A percentile compares a stretch with the other conserved stretches of the same genome.
Evolutionary conservation across 2,797 vertebrate genomes (phyloP).

Genomic region (Florisuga fusca): DNA sequence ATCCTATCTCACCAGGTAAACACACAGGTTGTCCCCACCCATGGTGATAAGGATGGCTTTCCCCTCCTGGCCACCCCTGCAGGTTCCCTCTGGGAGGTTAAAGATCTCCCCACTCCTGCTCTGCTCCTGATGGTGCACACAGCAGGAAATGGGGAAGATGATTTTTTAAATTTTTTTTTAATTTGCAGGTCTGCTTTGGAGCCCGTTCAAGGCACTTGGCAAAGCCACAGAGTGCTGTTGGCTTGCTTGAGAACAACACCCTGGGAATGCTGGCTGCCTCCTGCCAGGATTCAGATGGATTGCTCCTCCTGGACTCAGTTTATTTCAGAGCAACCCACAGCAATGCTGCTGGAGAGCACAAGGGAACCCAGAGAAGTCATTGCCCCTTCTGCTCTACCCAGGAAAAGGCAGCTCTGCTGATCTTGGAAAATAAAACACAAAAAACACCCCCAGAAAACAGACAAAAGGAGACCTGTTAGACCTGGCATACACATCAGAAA

Average conservation of each 20-base stretch:
- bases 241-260: neutral
- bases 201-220: neutral
- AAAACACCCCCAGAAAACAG: rapidly evolving
- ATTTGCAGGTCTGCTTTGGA: neutral
- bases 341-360: neutral
- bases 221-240: neutral
- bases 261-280: neutral
- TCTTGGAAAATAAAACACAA: neutral
- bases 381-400: neutral
- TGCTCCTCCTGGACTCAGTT: neutral
- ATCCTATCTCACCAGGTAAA: neutral
- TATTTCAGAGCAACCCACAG: neutral
- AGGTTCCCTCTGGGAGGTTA: neutral
- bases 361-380: neutral
- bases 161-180: rapidly evolving
- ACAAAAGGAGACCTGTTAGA: neutral
- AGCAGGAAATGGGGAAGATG: neutral
- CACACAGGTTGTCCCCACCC: neutral
- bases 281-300: neutral
- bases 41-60: rapidly evolving
- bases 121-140: neutral
- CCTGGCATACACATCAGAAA: neutral
- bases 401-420: neutral
- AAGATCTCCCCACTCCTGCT: neutral
- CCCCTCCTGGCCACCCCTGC: neutral